Base-by-base conservation (phyloP, 2,888 invertebrate genomes). In the Noctua comes region DNA sequence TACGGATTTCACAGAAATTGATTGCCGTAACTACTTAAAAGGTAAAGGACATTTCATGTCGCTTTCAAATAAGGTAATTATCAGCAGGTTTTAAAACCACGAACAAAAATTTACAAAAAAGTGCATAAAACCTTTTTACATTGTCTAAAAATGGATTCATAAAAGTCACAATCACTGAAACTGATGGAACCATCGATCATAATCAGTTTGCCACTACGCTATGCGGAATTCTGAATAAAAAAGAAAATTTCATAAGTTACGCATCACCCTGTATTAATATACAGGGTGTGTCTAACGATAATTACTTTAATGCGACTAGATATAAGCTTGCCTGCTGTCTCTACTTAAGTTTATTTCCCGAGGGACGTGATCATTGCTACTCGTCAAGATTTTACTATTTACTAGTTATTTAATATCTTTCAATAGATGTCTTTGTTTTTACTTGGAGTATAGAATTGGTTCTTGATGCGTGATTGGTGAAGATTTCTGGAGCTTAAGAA, bases 261-360 rank as follows among this genome's bases (percentile, higher is more conserved):
- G 73, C 62, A 85, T 78, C 57, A 78, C 21, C 69, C 73, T 65
- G 81, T 86, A 89, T 89, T 88, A 89, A 87, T 90, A 91, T 88
- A 90, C 89, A 90, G 90, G 92, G 90, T 89, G 92, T 91, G 92
- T 94, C 93, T 95, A 95, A 95, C 92, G 91, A 94, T 95, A 95
- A 95, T 95, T 94, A 95, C 92, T 93, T 95, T 94, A 93, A 91
- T 88, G 90, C 77, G 86, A 86, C 90, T 91, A 90, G 88, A 89
- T 89, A 88, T 86, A 85, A 88, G 85, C 65, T 86, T 80, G 82
- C 85, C 83, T 81, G 87, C 84, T 76, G 76, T 79, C 81, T 81
- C 85, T 92, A 92, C 93, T 92, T 92, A 87, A 86, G 85, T 86
- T 90, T 91, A 92, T 92, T 92, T 92, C 92, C 91, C 92, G 3